Percentiles rank a stretch among this genome's conserved stretches.
Conservation (phyloP, 2,113 vertebrate genomes). For the Tenrec ecaudatus region DNA sequence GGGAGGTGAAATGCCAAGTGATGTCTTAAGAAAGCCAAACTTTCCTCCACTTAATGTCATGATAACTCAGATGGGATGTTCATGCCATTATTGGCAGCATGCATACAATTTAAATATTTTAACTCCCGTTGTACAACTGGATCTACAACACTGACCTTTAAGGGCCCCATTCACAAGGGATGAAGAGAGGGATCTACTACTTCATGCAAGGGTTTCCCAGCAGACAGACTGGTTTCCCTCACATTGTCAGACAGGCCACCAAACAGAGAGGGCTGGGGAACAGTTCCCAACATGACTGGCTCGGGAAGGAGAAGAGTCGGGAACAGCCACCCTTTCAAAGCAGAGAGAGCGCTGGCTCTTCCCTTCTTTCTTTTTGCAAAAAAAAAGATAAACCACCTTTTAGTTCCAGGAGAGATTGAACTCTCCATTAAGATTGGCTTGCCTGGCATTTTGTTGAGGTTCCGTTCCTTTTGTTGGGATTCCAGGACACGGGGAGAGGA, state of each 20-base stretch:
- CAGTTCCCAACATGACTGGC: neutral
- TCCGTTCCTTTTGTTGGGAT: slow-evolving; percentile 74
- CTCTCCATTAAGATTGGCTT: slow-evolving; percentile 70
- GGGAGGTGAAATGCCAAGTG: slow-evolving; percentile 28
- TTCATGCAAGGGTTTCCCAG: slow-evolving; percentile 55
- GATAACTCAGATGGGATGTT: slow-evolving; percentile 67
- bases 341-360: slow-evolving; percentile 35
- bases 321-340: neutral
- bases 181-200: slow-evolving; percentile 59
- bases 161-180: slow-evolving; percentile 68
- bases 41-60: slow-evolving; percentile 32
- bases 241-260: slow-evolving; percentile 58
- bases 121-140: slow-evolving; percentile 69
- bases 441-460: slow-evolving; percentile 72
- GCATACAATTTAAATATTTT: slow-evolving; percentile 80
- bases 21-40: slow-evolving; percentile 63
- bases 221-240: slow-evolving; percentile 48
- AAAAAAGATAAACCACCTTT: neutral
- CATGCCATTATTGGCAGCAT: slow-evolving; percentile 60
- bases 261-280: slow-evolving; percentile 27
- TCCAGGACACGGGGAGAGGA: slow-evolving; percentile 77
- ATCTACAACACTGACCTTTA: slow-evolving; percentile 76
- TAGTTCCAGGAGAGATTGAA: slow-evolving; percentile 73
- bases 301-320: slow-evolving; percentile 30
- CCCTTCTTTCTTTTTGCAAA: neutral